Conservation (phyloP, 2,113 vertebrate genomes). For the Neolamprologus fasciatus region DNA sequence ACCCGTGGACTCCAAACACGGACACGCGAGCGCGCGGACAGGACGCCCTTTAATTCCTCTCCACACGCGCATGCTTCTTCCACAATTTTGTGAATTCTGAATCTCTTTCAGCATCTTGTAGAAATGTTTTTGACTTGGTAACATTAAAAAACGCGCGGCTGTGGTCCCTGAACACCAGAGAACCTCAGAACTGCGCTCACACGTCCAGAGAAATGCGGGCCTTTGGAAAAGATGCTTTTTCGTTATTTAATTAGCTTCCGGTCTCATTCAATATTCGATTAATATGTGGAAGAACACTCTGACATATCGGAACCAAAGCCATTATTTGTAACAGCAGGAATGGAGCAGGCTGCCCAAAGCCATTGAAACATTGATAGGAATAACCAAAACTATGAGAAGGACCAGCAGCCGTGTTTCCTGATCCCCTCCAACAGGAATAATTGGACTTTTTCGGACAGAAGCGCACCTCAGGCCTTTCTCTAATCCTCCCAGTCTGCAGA, state of each 20-base stretch:
- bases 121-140: background rate
- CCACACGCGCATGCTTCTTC: background rate
- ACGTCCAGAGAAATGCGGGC: background rate
- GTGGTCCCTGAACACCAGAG: background rate
- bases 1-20: background rate
- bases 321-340: background rate
- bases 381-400: background rate
- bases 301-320: background rate
- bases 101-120: background rate
- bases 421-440: background rate
- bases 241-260: background rate
- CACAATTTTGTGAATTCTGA: background rate
- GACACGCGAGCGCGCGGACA: background rate
- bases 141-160: background rate
- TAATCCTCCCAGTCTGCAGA: conserved; percentile 8
- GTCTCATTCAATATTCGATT: background rate
- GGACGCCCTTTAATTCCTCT: background rate
- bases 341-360: background rate
- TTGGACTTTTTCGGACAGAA: background rate
- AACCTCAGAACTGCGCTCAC: background rate
- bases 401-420: background rate
- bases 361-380: background rate
- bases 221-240: background rate
- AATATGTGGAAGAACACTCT: background rate
- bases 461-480: background rate